A percentile compares a stretch with the other conserved stretches of the same genome.
phyloP scores from a whole-genome alignment of 2,113 vertebrate genomes.

The Corythornis vintsioides region DNA sequence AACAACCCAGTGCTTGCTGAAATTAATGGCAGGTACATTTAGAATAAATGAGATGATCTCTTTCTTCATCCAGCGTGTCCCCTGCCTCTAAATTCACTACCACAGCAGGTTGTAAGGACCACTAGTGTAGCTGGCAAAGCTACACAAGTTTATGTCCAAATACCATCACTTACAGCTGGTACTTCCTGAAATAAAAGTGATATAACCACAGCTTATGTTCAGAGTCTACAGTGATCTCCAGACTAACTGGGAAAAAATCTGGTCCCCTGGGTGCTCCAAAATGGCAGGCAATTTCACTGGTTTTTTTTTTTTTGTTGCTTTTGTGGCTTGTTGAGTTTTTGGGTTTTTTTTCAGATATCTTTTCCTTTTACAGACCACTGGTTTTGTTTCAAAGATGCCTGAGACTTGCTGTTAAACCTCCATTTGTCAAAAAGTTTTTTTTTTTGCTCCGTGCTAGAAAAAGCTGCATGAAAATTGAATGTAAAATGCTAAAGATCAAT shows the following conservation, averaged over 20 bases:
- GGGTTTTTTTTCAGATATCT: not conserved
- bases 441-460: not conserved
- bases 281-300: not conserved
- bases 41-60: slow-evolving; percentile 26
- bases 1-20: not conserved
- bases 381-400: not conserved
- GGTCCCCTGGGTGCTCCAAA: not conserved
- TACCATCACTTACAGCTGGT: not conserved
- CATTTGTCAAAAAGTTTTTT: not conserved
- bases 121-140: not conserved
- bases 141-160: not conserved
- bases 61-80: slow-evolving; percentile 38
- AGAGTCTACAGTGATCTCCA: not conserved
- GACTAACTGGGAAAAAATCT: not conserved
- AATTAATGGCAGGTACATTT: slow-evolving; percentile 39
- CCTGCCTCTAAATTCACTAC: slow-evolving; percentile 24
- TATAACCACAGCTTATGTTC: not conserved
- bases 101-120: not conserved
- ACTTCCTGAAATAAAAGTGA: not conserved
- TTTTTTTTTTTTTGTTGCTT: not conserved
- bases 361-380: not conserved
- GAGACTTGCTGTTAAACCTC: not conserved
- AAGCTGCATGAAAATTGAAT: slow-evolving; percentile 34
- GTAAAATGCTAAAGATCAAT: slow-evolving; percentile 42
- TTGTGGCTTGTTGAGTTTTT: not conserved